These are phyloP conservation scores for Brevimyrus niger DNA, from an alignment of 2,113 vertebrate species.

Conservation along the genomic window DNA sequence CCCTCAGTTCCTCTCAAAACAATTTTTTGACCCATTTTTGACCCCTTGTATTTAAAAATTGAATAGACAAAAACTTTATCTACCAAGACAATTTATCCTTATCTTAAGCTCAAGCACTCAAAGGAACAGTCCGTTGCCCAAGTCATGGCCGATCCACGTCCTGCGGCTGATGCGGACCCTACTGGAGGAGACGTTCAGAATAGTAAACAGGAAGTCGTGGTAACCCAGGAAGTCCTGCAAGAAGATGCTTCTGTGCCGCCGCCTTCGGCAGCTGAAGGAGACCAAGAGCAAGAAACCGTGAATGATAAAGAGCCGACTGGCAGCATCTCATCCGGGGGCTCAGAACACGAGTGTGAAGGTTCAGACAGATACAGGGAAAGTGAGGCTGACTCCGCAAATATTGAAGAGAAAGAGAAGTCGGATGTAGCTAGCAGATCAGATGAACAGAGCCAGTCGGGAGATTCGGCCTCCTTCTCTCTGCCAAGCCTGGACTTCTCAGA, in stretches of 20 bases:
- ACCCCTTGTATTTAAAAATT: not conserved
- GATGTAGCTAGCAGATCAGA: slow-evolving; percentile 33
- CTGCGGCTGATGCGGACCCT: slow-evolving; percentile 28
- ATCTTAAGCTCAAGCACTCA: not conserved
- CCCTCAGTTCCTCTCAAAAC: not conserved
- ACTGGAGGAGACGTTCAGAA: slow-evolving; percentile 8
- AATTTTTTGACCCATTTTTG: not conserved
- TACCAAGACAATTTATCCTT: slow-evolving; percentile 1
- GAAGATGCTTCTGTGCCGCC: not conserved
- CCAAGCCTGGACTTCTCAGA: slow-evolving; percentile 54
- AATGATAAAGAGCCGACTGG: not conserved
- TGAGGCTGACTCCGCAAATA: slow-evolving; percentile 7
- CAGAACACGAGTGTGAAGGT: slow-evolving; percentile 35
- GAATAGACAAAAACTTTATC: not conserved
- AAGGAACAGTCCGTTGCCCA: not conserved
- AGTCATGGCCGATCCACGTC: slow-evolving; percentile 31
- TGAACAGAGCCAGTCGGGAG: slow-evolving; percentile 45
- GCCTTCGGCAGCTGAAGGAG: not conserved
- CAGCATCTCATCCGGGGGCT: not conserved
- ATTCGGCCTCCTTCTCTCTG: slow-evolving; percentile 50
- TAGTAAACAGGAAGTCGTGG: not conserved
- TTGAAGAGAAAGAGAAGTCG: slow-evolving; percentile 36
- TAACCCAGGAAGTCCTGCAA: slow-evolving; percentile 15
- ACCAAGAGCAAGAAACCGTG: not conserved
- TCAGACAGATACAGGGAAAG: slow-evolving; percentile 26